These are phyloP conservation scores for Araneus ventricosus DNA, from an alignment of 1,140 invertebrate genomes.

Conservation along the genomic window DNA sequence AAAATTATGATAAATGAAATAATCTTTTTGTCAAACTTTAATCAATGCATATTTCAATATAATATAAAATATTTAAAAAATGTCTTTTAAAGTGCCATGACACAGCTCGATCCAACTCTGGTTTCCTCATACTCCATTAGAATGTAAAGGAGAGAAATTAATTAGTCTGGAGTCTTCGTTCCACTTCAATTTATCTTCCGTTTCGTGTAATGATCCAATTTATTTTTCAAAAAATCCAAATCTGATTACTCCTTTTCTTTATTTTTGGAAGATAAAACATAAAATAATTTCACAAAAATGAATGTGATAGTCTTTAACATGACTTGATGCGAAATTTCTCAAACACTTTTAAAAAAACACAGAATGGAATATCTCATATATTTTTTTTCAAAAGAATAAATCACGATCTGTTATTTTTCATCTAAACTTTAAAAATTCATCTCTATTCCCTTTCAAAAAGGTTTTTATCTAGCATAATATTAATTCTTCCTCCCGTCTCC, in stretches of 20 bases:
- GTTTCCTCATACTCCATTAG: no score
- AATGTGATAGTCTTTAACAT: not conserved
- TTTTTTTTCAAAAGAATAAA: not conserved
- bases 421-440: slow-evolving; percentile 49
- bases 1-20: no score
- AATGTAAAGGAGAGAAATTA: no score
- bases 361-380: not conserved
- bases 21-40: no score
- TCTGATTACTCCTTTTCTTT: not conserved
- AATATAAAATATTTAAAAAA: no score
- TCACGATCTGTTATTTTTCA: slow-evolving; percentile 41
- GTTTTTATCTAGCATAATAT: slow-evolving; percentile 54
- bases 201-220: not conserved
- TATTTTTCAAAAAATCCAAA: no score
- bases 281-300: not conserved
- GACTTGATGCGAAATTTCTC: not conserved
- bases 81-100: no score
- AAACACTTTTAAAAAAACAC: not conserved
- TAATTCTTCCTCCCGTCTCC: slow-evolving; percentile 57
- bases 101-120: no score
- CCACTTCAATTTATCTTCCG: not conserved
- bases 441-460: slow-evolving; percentile 40
- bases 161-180: not conserved
- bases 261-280: not conserved
- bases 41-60: no score